These are phyloP conservation scores for Scolopax rusticola DNA, from an alignment of 2,797 vertebrate species.

Conservation along the genomic window DNA sequence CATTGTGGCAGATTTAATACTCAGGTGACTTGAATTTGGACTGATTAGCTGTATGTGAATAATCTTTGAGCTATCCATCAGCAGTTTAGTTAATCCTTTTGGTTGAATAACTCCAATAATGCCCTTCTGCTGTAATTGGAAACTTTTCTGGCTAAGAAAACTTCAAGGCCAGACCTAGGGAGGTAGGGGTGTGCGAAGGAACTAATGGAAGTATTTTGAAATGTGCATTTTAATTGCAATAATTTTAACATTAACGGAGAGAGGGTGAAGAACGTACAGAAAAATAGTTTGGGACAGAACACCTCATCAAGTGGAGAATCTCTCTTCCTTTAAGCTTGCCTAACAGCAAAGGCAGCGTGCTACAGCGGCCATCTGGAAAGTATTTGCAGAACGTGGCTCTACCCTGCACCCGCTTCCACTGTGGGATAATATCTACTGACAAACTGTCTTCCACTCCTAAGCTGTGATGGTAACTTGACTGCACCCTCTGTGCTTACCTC, in stretches of 20 bases:
- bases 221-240: background rate
- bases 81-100: background rate
- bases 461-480: background rate
- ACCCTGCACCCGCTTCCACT: background rate
- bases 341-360: background rate
- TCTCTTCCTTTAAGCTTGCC: background rate
- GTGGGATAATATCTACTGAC: background rate
- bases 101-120: background rate
- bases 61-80: background rate
- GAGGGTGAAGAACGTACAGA: background rate
- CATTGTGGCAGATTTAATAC: background rate
- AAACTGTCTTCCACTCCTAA: background rate
- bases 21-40: background rate
- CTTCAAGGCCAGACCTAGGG: background rate
- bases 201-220: background rate
- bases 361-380: background rate
- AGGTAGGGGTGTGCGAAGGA: background rate
- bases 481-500: background rate
- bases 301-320: background rate
- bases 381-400: background rate
- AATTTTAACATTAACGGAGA: background rate
- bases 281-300: background rate
- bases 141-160: background rate
- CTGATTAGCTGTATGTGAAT: background rate
- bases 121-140: background rate